Evolutionary conservation across 2,113 vertebrate genomes (phyloP), one percentile per base, ranked within the genome.

Genomic region (Hystrix cristata): DNA sequence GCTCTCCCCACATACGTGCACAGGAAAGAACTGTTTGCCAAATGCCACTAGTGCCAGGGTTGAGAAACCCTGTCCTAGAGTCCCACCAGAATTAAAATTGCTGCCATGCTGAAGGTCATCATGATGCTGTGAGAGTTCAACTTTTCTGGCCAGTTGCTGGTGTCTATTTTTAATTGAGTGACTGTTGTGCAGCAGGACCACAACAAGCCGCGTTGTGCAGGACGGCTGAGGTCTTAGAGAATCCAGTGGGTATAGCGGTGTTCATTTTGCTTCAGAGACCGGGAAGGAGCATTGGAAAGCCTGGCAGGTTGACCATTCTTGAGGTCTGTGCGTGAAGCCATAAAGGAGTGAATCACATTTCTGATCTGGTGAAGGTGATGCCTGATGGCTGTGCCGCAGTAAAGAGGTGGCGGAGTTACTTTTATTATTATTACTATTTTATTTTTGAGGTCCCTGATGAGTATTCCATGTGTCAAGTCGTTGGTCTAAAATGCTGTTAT

Each of bases 311-410:
- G n/a, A 71, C 81, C 95, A 80, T 97, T 96, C 62, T 64, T 64
- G 53, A 94, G 96, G 86, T 89, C 79, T 62, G 19, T 88, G 91
- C 78, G 43, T 95, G 65, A 97, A 97, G 95, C 98, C 92, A 67
- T 96, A 48, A 98, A 95, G 89, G 86, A 91, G 84, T 67, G 29
- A 96, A 90, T 95, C 48, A 43, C 62, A 93, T 29, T 95, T 90
- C 43, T 91, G 67, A 76, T 95, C 51, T n/a, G 71, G 82, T 87
- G 87, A 96, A 97, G 48, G 51, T 51, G 5, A 72, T 90, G 62
- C 91, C 16, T 55, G 71, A 91, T 79, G 71, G 87, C 65, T 14
- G 27, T 12, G 6, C 4, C 55, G 29, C 59, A 92, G 31, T 7
- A 55, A 27, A 76, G 79, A 48, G 57, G 31, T 15, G 23, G 38